Conservation (phyloP, 2,888 invertebrate species). For the Serrognathus titanus region DNA sequence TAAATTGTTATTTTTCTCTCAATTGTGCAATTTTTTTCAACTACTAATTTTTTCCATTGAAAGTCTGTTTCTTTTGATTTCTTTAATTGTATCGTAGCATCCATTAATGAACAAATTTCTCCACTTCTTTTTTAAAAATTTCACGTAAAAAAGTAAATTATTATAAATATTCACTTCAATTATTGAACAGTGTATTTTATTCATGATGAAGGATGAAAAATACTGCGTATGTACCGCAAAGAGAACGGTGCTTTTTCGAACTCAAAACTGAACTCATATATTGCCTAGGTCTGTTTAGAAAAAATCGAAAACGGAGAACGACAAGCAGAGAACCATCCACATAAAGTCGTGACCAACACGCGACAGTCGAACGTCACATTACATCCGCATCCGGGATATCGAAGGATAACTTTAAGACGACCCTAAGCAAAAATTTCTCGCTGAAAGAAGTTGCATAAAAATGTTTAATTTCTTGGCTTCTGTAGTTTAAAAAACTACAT, state of each 20-base stretch:
- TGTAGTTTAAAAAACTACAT: no score
- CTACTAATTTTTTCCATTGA: no score
- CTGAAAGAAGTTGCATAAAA: no score
- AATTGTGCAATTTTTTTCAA: no score
- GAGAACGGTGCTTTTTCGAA: conserved; percentile 7
- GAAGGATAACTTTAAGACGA: background rate
- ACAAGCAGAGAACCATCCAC: conserved; percentile 5
- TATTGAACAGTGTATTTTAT: conserved; percentile 14
- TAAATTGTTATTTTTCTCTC: no score
- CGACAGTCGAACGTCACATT: background rate
- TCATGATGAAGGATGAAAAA: conserved; percentile 12
- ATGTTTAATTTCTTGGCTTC: no score
- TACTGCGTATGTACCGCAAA: background rate
- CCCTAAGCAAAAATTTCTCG: background rate
- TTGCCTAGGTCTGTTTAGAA: background rate
- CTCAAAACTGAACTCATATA: conserved; percentile 10
- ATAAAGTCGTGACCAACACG: conserved; percentile 10
- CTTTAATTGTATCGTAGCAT: no score
- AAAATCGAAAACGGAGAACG: conserved; percentile 7
- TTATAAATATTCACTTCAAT: no score
- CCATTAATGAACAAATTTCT: no score
- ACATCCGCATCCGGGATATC: conserved; percentile 8
- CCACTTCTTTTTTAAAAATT: no score
- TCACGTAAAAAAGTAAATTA: no score
- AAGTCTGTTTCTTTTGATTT: no score